Conservation (phyloP, 2,888 invertebrate genomes). For the Metallyticus violacea region DNA sequence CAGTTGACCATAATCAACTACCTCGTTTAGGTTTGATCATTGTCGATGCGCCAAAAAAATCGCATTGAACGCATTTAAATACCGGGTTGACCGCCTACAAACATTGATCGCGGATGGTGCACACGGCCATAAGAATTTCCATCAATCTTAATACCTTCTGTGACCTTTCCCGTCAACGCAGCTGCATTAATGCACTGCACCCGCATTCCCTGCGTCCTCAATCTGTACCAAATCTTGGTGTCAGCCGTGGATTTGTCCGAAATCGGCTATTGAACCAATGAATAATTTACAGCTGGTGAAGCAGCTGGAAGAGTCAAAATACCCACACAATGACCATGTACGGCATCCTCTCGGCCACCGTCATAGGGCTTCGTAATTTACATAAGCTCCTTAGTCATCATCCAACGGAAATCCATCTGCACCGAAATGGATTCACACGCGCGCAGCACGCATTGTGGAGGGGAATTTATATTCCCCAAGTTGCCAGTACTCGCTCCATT, state of each 20-base stretch:
- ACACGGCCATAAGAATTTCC: too few relatives aligned
- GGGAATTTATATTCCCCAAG: background rate
- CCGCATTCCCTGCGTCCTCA: background rate
- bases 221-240: background rate
- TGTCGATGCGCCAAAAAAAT: too few relatives aligned
- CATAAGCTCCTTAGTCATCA: background rate
- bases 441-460: background rate
- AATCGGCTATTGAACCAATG: background rate
- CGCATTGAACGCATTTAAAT: too few relatives aligned
- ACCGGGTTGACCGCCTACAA: too few relatives aligned
- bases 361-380: background rate
- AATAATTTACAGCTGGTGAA: background rate
- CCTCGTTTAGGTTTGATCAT: too few relatives aligned
- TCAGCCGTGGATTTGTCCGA: too few relatives aligned
- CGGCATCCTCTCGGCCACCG: background rate
- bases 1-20: too few relatives aligned
- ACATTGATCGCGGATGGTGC: too few relatives aligned
- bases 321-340: background rate
- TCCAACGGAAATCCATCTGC: background rate
- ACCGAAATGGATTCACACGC: background rate
- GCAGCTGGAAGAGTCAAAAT: background rate
- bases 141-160: too few relatives aligned
- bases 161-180: too few relatives aligned
- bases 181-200: too few relatives aligned
- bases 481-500: background rate